These are phyloP conservation scores for Drosophila simulans DNA, from an alignment of 1,140 invertebrate species.

Conservation along the genomic window DNA sequence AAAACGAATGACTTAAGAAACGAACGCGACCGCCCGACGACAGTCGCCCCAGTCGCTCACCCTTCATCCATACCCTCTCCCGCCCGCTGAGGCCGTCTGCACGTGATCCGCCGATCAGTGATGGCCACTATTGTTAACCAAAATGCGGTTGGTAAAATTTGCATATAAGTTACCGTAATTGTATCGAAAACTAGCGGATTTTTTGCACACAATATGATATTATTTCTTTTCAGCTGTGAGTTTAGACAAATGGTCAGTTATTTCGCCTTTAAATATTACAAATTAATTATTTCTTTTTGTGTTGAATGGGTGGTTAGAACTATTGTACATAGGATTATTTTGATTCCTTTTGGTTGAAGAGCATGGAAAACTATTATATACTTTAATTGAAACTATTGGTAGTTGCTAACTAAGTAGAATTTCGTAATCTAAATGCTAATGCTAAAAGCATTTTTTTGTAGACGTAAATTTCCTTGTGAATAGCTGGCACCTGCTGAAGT, in stretches of 20 bases:
- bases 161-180: neutral
- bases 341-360: too few species aligned
- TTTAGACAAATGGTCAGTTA: neutral
- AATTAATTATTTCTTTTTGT: neutral
- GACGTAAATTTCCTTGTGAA: slow-evolving; percentile 3
- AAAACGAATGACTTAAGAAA: slow-evolving; percentile 81
- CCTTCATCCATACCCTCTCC: neutral
- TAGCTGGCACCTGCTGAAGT: slow-evolving; percentile 4
- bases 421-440: neutral
- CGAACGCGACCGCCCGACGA: slow-evolving; percentile 69
- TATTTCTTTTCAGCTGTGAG: neutral
- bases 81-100: slow-evolving; percentile 23
- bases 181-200: neutral
- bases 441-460: neutral
- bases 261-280: neutral
- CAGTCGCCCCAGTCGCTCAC: slow-evolving; percentile 43
- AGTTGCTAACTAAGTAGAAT: slow-evolving; percentile 1
- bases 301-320: neutral
- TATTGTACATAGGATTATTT: too few species aligned
- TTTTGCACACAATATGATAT: neutral
- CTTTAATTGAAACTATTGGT: too few species aligned
- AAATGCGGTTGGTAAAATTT: slow-evolving; percentile 7
- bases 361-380: neutral
- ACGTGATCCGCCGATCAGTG: slow-evolving; percentile 58
- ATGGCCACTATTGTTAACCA: slow-evolving; percentile 15